phyloP scores from a whole-genome alignment of 92 coral and sea anemone species.

The Umimayanthus chanpuru region DNA sequence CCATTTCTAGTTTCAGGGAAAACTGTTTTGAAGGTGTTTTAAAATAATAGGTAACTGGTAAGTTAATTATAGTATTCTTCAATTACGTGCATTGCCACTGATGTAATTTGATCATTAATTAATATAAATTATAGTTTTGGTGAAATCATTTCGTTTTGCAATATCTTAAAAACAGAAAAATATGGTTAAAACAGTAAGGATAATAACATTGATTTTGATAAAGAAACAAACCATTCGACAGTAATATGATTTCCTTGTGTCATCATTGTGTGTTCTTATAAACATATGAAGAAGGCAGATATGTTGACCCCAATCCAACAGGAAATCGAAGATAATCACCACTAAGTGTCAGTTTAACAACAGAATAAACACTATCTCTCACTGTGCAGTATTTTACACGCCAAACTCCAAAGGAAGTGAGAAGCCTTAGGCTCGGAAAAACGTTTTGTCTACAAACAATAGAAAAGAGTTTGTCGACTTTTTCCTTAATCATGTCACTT shows the following conservation, averaged over 20 bases:
- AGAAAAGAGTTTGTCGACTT: not conserved
- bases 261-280: not conserved
- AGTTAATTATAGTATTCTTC: not conserved
- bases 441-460: not conserved
- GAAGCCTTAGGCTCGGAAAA: not conserved
- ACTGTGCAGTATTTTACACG: not conserved
- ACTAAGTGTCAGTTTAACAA: conserved; percentile 25
- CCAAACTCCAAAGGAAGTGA: not conserved
- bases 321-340: conserved; percentile 34
- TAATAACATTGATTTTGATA: not conserved
- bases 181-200: not conserved
- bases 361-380: not conserved
- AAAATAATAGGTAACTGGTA: not conserved
- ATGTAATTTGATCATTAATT: not conserved
- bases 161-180: not conserved
- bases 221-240: not conserved
- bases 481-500: not conserved
- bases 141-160: not conserved
- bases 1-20: not conserved
- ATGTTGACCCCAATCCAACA: conserved; percentile 34
- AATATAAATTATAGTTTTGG: too few species aligned
- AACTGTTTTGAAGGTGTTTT: not conserved
- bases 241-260: not conserved
- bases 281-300: not conserved
- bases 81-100: too few species aligned